These are phyloP conservation scores for Latrodectus elegans DNA, from an alignment of 2,888 invertebrate species.

Conservation along the genomic window DNA sequence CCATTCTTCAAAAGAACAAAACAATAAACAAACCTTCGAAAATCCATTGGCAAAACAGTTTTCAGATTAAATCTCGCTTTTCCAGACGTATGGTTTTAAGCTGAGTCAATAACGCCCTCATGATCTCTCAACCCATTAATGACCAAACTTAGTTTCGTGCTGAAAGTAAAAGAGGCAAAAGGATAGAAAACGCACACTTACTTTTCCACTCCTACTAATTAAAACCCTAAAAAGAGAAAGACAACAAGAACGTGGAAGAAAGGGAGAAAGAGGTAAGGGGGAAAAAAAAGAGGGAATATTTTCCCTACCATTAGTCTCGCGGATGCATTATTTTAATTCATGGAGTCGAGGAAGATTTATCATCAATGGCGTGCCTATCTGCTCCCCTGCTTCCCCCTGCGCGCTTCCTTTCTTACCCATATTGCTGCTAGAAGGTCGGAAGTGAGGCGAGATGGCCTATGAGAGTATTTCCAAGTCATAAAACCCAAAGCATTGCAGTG, in stretches of 20 bases:
- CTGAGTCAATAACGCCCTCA: background rate
- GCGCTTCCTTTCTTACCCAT: slow-evolving; percentile 4
- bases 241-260: background rate
- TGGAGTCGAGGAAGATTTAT: slow-evolving; percentile 58
- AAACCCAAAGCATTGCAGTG: background rate
- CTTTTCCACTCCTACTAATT: slow-evolving; percentile 54
- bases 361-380: slow-evolving; percentile 33
- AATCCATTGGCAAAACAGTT: too few relatives aligned
- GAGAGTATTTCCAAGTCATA: slow-evolving; percentile 4
- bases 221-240: slow-evolving; percentile 52
- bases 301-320: slow-evolving; percentile 60
- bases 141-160: slow-evolving; percentile 30
- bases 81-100: too few relatives aligned
- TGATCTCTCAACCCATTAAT: slow-evolving; percentile 23
- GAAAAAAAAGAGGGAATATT: slow-evolving; percentile 56
- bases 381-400: background rate
- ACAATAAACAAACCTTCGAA: too few relatives aligned
- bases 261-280: background rate
- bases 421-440: slow-evolving; percentile 6
- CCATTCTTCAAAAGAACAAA: too few relatives aligned
- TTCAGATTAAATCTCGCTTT: too few relatives aligned
- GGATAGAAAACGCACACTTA: background rate
- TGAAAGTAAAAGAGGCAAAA: background rate
- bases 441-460: slow-evolving; percentile 30
- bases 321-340: slow-evolving; percentile 66